These are phyloP conservation scores for Anodontia alba DNA, from an alignment of 2,888 invertebrate species.

Conservation along the genomic window DNA sequence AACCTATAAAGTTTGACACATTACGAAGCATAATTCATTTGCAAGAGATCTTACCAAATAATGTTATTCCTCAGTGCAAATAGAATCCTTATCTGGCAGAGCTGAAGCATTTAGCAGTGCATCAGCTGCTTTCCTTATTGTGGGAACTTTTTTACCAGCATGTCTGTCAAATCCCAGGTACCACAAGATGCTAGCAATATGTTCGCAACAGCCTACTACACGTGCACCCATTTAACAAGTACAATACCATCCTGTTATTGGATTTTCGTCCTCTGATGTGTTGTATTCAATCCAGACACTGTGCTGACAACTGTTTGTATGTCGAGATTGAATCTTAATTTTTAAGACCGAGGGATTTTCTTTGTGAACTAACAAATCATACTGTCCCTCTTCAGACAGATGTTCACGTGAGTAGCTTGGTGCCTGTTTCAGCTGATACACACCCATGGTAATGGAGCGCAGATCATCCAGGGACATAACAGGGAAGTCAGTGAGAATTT, in stretches of 20 bases:
- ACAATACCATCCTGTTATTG: slow-evolving; percentile 13
- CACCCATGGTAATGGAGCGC: slow-evolving; percentile 19
- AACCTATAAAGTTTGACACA: too few species aligned
- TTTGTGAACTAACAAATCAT: background rate
- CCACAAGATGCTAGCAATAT: slow-evolving; percentile 19
- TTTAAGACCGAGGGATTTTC: background rate
- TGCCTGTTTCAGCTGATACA: slow-evolving; percentile 27
- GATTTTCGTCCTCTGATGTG: background rate
- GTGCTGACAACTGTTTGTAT: background rate
- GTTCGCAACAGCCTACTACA: background rate
- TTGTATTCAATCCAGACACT: background rate
- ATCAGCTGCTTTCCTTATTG: too few species aligned
- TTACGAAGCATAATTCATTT: too few species aligned
- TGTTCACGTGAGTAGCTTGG: slow-evolving; percentile 18
- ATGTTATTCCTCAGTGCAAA: too few species aligned
- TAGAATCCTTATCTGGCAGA: too few species aligned
- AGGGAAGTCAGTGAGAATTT: background rate
- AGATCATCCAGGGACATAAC: background rate
- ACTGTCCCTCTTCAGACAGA: background rate
- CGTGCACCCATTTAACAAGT: slow-evolving; percentile 12
- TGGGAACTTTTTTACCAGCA: too few species aligned
- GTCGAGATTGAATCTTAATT: background rate
- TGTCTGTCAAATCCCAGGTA: slow-evolving; percentile 1
- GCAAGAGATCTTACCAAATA: too few species aligned
- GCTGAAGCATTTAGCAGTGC: too few species aligned